Evolutionary conservation across 1,140 invertebrate genomes (phyloP).

Genomic region (Lamellibrachia luymesi): DNA sequence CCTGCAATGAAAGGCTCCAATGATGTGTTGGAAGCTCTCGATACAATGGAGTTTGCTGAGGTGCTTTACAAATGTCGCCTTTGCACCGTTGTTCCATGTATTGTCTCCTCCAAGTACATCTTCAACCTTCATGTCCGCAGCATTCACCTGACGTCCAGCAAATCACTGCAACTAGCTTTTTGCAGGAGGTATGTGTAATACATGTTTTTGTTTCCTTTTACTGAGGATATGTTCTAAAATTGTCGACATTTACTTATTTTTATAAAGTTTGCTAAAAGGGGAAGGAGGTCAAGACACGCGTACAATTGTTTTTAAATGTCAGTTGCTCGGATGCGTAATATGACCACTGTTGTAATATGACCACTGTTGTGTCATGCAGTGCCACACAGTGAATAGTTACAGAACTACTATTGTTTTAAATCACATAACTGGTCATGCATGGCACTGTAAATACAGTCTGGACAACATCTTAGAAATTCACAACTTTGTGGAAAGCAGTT

Average conservation of each 20-base stretch:
- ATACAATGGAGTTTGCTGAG: constrained; percentile 39
- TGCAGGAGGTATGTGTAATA: neutral
- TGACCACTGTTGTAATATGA: no score
- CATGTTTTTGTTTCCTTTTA: neutral
- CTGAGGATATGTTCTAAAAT: neutral
- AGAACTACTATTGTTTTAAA: no score
- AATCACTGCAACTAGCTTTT: neutral
- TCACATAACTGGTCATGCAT: no score
- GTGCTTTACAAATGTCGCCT: constrained; percentile 47
- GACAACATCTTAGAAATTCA: no score
- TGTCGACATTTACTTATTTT: neutral
- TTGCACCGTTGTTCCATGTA: constrained; percentile 44
- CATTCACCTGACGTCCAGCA: constrained; percentile 32
- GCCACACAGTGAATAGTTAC: no score
- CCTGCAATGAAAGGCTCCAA: neutral
- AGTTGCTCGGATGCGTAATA: no score
- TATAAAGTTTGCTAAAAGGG: no score
- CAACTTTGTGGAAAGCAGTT: no score
- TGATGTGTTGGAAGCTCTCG: neutral
- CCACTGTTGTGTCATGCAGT: no score
- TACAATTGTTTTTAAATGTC: no score
- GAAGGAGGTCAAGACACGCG: no score
- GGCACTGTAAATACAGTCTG: no score
- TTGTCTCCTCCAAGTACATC: constrained; percentile 41
- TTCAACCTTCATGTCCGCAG: constrained; percentile 40